phyloP scores from a whole-genome alignment of 2,888 invertebrate species.

The Neoaliturus tenellus region DNA sequence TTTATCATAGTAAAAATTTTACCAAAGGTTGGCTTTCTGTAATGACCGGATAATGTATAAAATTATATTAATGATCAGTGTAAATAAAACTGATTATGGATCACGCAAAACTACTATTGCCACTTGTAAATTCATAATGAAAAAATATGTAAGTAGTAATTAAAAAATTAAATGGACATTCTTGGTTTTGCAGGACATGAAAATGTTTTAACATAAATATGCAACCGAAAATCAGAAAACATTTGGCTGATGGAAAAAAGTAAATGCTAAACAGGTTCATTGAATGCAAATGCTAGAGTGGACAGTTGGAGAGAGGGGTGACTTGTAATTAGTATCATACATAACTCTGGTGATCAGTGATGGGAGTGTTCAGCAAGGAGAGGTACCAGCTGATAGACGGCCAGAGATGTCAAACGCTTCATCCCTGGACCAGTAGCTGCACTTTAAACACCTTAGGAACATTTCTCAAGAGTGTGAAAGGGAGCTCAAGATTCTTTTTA shows the following conservation, averaged over 20 bases:
- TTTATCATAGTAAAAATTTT: no score
- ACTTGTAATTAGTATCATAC: not conserved
- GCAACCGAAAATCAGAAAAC: not conserved
- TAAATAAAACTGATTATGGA: no score
- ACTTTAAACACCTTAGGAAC: conserved; percentile 70
- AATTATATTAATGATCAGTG: no score
- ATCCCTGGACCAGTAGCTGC: conserved; percentile 75
- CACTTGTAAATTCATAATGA: no score
- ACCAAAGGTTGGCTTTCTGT: no score
- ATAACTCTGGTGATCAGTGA: conserved; percentile 63
- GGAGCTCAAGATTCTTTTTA: conserved; percentile 54
- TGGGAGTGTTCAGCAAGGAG: conserved; percentile 75
- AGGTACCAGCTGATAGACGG: conserved; percentile 73
- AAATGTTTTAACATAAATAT: no score
- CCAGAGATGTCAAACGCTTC: conserved; percentile 73
- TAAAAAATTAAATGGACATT: no score
- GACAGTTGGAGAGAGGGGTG: not conserved
- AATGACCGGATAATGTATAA: no score
- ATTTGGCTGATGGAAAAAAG: not conserved
- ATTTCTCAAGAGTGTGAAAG: not conserved
- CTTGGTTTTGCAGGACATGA: no score
- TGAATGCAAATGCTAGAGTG: conserved; percentile 29
- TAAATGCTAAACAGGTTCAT: not conserved
- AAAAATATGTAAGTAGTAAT: no score
- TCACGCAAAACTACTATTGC: no score